Base-by-base conservation (phyloP, 64 coral and sea anemone species). In the Astreopora myriophthalma region DNA sequence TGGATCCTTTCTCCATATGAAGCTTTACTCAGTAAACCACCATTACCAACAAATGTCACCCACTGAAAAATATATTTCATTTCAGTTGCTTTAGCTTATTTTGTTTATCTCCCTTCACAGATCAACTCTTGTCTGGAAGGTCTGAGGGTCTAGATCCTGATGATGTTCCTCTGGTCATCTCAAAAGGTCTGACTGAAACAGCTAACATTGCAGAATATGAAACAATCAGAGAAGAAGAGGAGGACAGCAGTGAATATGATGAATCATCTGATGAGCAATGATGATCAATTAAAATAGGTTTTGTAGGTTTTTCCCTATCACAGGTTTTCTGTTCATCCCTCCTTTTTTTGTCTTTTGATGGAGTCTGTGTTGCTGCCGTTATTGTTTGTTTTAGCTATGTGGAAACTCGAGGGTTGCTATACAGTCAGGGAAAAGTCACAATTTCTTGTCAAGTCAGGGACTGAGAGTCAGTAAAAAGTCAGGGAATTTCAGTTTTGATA, bases 71-170 rank as follows among this genome's bases (percentile, higher is more conserved):
- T n/a, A n/a, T n/a, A n/a, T n/a, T n/a, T n/a, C n/a, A n/a, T n/a
- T n/a, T n/a, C n/a, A n/a, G n/a, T n/a, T n/a, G 37, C 0, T 20
- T 24, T 22, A 34, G 2, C n/a, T 36, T n/a, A 69, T 73, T 14
- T 7, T 46, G 42, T 46, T 6, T 46, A 46, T 46, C 4, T 46
- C 4, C 4, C 42, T 85, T 55, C 90, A 52, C 69, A 94, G 93
- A 69, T 12, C 76, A 85, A 63, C 66, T 94, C 23, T 32, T 79
- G 33, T 76, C 87, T 38, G 94, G 94, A 37, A 91, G 55, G 80
- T 96, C 94, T n/a, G 85, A 78, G 16, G 94, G 94, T 32, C 76
- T 73, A 73, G 94, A 96, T 20, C 94, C 90, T 0, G 88, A 39
- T 88, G 89, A 96, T 52, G 64, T 61, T 52, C 75, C 83, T 3